Conservation (phyloP, 2,888 invertebrate species). For the Caenorhabditis doughertyi region DNA sequence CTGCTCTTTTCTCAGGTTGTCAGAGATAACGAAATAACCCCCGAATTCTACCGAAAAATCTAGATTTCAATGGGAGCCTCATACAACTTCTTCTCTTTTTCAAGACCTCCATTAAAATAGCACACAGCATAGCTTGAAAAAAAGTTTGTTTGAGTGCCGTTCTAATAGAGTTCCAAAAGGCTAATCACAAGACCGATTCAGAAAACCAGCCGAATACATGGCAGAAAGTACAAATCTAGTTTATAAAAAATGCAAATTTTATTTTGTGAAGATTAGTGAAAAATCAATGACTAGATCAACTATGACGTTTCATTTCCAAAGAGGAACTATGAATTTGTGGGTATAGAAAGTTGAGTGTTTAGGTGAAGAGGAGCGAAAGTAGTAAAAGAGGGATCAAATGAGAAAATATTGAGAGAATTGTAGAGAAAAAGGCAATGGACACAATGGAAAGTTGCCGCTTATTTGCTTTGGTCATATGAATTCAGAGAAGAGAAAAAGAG, state of each 20-base stretch:
- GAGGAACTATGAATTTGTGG: conserved; percentile 23
- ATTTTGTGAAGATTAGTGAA: neutral
- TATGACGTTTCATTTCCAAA: conserved; percentile 2
- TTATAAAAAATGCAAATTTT: too few species aligned
- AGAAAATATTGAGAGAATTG: conserved; percentile 19
- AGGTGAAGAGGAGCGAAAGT: conserved; percentile 35
- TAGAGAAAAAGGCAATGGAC: conserved; percentile 20
- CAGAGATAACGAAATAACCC: too few species aligned
- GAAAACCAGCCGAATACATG: too few species aligned
- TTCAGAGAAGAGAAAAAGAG: conserved; percentile 34
- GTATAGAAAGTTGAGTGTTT: conserved; percentile 40
- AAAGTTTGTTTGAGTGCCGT: too few species aligned
- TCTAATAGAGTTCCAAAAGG: neutral
- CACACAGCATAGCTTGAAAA: too few species aligned
- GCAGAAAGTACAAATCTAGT: neutral
- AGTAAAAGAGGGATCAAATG: conserved; percentile 30
- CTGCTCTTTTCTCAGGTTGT: too few species aligned
- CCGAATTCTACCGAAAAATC: too few species aligned
- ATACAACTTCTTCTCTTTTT: too few species aligned
- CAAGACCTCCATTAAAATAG: too few species aligned
- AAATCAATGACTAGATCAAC: neutral
- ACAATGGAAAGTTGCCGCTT: conserved; percentile 37
- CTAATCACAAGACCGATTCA: neutral
- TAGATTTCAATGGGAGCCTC: too few species aligned
- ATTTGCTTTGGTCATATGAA: conserved; percentile 59